phyloP scores from a whole-genome alignment of 2,113 vertebrate genomes.

The Alexandromys fortis region DNA sequence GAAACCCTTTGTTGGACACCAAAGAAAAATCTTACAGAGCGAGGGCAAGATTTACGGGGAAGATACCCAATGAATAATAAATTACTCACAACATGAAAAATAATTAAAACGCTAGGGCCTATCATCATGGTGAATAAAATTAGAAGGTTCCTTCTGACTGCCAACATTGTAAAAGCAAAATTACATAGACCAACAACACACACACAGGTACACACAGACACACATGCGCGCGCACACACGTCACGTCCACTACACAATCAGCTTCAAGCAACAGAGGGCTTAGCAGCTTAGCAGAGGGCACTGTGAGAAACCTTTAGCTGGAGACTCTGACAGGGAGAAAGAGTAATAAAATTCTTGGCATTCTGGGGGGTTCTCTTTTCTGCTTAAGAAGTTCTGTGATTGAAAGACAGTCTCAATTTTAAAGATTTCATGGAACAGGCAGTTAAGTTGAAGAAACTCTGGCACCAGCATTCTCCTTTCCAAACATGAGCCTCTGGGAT shows the following conservation, averaged over 20 bases:
- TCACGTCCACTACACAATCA: not conserved
- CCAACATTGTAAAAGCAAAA: slow-evolving; percentile 74
- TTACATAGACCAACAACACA: slow-evolving; percentile 75
- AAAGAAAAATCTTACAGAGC: slow-evolving; percentile 83
- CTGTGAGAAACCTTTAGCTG: not conserved
- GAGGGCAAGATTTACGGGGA: slow-evolving; percentile 80
- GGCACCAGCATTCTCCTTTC: not conserved
- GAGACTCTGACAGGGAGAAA: not conserved
- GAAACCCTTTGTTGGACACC: slow-evolving; percentile 88
- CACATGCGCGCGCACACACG: not conserved
- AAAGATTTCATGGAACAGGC: slow-evolving; percentile 30
- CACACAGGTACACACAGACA: slow-evolving; percentile 54
- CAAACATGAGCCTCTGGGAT: not conserved
- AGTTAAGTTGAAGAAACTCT: not conserved
- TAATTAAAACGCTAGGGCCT: slow-evolving; percentile 84
- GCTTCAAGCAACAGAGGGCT: slow-evolving; percentile 33
- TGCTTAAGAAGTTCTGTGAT: not conserved
- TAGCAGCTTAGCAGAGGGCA: slow-evolving; percentile 11
- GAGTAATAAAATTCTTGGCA: not conserved
- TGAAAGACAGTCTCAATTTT: not conserved
- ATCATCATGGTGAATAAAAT: slow-evolving; percentile 81
- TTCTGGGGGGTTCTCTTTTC: not conserved
- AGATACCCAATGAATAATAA: slow-evolving; percentile 86
- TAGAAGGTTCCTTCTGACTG: slow-evolving; percentile 79
- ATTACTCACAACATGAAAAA: slow-evolving; percentile 86